Evolutionary conservation across 2,888 invertebrate genomes (phyloP).

Genomic region (Euzophera pinguis): DNA sequence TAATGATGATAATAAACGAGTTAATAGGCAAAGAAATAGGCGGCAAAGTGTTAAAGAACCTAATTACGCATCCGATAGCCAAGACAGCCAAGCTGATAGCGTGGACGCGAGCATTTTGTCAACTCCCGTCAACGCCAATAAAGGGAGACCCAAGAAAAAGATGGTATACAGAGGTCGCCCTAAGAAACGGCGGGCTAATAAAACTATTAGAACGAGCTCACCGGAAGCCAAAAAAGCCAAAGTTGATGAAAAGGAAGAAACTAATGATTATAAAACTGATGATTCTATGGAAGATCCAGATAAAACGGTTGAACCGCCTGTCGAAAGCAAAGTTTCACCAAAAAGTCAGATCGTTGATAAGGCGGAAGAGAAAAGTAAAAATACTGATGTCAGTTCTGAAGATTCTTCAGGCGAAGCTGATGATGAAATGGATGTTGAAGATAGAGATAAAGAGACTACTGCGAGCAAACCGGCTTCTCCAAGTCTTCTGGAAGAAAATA

Average conservation of each 20-base stretch:
- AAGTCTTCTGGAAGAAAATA: slow-evolving; percentile 57
- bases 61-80: slow-evolving; percentile 61
- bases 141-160: slow-evolving; percentile 65
- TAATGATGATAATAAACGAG: slow-evolving; percentile 33
- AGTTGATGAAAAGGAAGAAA: slow-evolving; percentile 34
- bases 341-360: slow-evolving; percentile 41
- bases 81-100: slow-evolving; percentile 63
- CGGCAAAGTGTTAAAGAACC: slow-evolving; percentile 50
- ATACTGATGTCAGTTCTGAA: slow-evolving; percentile 76
- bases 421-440: slow-evolving; percentile 84
- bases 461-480: slow-evolving; percentile 63
- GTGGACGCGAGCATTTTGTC: slow-evolving; percentile 27
- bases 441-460: slow-evolving; percentile 64
- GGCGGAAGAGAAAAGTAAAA: slow-evolving; percentile 48
- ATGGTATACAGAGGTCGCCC: slow-evolving; percentile 73
- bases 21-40: slow-evolving; percentile 32
- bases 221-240: slow-evolving; percentile 59
- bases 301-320: slow-evolving; percentile 25
- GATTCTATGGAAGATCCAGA: slow-evolving; percentile 47
- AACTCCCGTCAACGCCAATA: slow-evolving; percentile 38
- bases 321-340: slow-evolving; percentile 29
- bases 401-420: slow-evolving; percentile 84
- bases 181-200: slow-evolving; percentile 51
- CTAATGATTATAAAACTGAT: slow-evolving; percentile 48
- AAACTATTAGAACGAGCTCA: slow-evolving; percentile 35